Base-by-base conservation (phyloP, 92 coral and sea anemone genomes). In the Zoanthus solanderi region DNA sequence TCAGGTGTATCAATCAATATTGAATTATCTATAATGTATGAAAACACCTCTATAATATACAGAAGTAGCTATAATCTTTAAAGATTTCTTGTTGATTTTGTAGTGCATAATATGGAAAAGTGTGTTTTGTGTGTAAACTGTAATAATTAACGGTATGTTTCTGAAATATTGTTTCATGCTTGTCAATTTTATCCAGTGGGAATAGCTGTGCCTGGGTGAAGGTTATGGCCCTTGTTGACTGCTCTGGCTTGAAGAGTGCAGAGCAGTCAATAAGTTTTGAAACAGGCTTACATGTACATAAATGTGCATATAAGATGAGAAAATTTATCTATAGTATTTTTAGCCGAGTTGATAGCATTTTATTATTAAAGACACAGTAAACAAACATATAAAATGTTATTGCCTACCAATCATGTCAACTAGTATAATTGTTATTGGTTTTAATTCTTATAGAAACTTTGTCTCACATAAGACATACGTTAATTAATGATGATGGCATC, bases 401-500 rank as follows among this genome's bases (percentile, higher is more conserved):
- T 32, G 45, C 78, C 50, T 42, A 42, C 78, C 56, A 42, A 42
- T 74, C 50, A 74, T 74, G 69, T 63, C 69, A 63, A 63, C 69
- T 63, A 63, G 75, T 69, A 69, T 69, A 69, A 69, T 32, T 69
- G 75, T 34, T 69, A 29, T 69, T 63, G 69, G 69, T 63, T 63
- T 63, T 63, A 63, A 17, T 46, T 61, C 74, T 63, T 83, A 83
- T 23, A 83, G 83, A 85, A 54, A 75, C 83, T 52, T 85, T 85
- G 83, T 50, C 28, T 75, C 89, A 85, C 63, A 71, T 54, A 71
- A 85, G 89, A 46, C 72, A 66, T 28, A 75, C 50, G 32, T 69
- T 85, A 42, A 16, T 85, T 74, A 63, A 85, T 85, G 56, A 30
- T 85, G 87, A 83, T 42, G 87, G 79, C 32, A 66, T 83, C 65